A percentile compares a stretch with the other conserved stretches of the same genome.
Evolutionary conservation across 2,888 invertebrate genomes (phyloP).

Genomic region (Subacronicta megacephala): DNA sequence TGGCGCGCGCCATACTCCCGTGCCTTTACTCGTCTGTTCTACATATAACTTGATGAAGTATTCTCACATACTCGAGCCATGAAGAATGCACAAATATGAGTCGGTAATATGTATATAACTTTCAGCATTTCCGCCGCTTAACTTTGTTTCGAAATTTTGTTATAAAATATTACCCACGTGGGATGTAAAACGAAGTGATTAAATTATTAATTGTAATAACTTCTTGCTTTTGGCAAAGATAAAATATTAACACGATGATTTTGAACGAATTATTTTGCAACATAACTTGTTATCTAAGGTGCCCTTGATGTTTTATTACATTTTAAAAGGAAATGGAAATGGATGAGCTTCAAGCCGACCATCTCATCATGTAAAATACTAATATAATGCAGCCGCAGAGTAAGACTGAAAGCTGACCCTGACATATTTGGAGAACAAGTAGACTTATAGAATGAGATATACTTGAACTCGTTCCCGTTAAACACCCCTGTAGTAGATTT

Average conservation of each 20-base stretch:
- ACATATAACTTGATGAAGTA: conserved; percentile 63
- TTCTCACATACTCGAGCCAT: conserved; percentile 29
- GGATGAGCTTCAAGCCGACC: too few relatives aligned
- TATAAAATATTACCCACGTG: background rate
- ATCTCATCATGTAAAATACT: background rate
- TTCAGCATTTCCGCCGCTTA: conserved; percentile 11
- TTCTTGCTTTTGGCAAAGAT: background rate
- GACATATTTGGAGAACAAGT: too few relatives aligned
- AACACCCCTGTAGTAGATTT: background rate
- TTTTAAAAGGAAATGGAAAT: too few relatives aligned
- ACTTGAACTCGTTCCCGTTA: too few relatives aligned
- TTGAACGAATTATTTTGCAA: background rate
- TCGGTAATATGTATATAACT: conserved; percentile 31
- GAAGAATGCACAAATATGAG: conserved; percentile 58
- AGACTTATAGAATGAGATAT: too few relatives aligned
- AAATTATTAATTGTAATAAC: background rate
- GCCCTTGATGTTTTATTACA: too few relatives aligned
- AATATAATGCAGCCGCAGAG: too few relatives aligned
- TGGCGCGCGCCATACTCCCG: conserved; percentile 25
- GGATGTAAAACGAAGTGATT: background rate
- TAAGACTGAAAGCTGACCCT: too few relatives aligned
- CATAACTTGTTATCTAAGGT: background rate
- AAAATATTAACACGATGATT: background rate
- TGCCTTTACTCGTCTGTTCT: conserved; percentile 21
- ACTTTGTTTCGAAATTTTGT: conserved; percentile 14